These are phyloP conservation scores for Aromia moschata DNA, from an alignment of 2,888 invertebrate genomes.

Conservation along the genomic window DNA sequence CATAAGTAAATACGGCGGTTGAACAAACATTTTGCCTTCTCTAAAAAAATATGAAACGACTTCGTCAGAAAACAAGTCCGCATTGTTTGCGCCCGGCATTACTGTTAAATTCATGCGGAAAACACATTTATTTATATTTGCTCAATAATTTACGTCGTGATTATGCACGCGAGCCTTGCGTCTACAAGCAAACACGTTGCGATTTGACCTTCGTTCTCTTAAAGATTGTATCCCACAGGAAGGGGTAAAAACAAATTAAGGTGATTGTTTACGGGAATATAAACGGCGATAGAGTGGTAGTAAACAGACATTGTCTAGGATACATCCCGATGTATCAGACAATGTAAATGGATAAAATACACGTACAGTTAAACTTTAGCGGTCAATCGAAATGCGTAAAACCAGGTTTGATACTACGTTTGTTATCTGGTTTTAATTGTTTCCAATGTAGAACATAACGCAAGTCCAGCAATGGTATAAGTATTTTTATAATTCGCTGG, in stretches of 20 bases:
- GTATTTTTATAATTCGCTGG: too few species aligned
- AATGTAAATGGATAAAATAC: too few species aligned
- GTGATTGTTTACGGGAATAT: too few species aligned
- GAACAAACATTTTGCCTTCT: not conserved
- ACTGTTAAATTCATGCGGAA: slow-evolving; percentile 3
- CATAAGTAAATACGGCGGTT: not conserved
- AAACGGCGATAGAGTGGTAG: too few species aligned
- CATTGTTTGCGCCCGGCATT: slow-evolving; percentile 1
- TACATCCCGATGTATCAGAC: too few species aligned
- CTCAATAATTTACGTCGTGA: not conserved
- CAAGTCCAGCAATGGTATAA: too few species aligned
- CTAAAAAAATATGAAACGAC: not conserved
- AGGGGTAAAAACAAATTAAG: not conserved
- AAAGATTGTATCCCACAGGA: not conserved
- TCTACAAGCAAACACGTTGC: not conserved
- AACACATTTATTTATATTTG: slow-evolving; percentile 13
- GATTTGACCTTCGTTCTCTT: not conserved
- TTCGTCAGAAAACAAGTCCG: not conserved
- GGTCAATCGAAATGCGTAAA: too few species aligned
- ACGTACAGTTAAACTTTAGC: too few species aligned
- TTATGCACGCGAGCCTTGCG: slow-evolving; percentile 2
- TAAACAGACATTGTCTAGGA: too few species aligned
- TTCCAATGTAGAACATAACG: too few species aligned
- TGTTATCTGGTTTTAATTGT: too few species aligned
- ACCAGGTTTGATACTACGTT: too few species aligned